These are phyloP conservation scores for Zhengitettix transpicula DNA, from an alignment of 2,888 invertebrate species.

Conservation along the genomic window DNA sequence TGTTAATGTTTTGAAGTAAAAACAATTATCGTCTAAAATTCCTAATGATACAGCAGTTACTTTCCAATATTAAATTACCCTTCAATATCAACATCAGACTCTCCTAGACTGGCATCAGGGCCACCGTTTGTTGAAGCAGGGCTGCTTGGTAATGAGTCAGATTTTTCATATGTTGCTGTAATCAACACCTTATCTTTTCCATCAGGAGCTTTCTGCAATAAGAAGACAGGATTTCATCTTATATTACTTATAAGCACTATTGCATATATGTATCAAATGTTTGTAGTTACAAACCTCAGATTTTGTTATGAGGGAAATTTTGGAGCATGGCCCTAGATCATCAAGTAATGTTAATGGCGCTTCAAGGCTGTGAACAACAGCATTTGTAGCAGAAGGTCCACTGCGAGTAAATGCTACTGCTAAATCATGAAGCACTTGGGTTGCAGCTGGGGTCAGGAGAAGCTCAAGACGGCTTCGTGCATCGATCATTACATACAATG, in stretches of 20 bases:
- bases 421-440: slow-evolving; percentile 37
- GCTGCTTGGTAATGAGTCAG: slow-evolving; percentile 43
- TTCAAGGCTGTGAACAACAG: slow-evolving; percentile 23
- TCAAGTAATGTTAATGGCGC: slow-evolving; percentile 36
- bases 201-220: slow-evolving; percentile 17
- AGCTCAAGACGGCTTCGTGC: slow-evolving; percentile 48
- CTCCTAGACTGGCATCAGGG: slow-evolving; percentile 17
- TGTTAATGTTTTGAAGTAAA: no score
- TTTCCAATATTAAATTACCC: slow-evolving; percentile 12
- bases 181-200: slow-evolving; percentile 27
- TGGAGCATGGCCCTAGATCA: slow-evolving; percentile 34
- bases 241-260: neutral
- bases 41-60: neutral
- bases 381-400: slow-evolving; percentile 23
- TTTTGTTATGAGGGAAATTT: slow-evolving; percentile 19
- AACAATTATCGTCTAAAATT: neutral
- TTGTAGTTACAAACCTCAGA: slow-evolving; percentile 11
- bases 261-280: neutral
- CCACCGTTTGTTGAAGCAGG: slow-evolving; percentile 26
- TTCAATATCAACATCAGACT: slow-evolving; percentile 19
- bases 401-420: slow-evolving; percentile 26
- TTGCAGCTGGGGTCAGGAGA: slow-evolving; percentile 47
- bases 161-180: slow-evolving; percentile 40
- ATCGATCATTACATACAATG: slow-evolving; percentile 51
- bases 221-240: neutral